Evolutionary conservation across 2,113 vertebrate genomes (phyloP).

Genomic region (Peromyscus maniculatus): DNA sequence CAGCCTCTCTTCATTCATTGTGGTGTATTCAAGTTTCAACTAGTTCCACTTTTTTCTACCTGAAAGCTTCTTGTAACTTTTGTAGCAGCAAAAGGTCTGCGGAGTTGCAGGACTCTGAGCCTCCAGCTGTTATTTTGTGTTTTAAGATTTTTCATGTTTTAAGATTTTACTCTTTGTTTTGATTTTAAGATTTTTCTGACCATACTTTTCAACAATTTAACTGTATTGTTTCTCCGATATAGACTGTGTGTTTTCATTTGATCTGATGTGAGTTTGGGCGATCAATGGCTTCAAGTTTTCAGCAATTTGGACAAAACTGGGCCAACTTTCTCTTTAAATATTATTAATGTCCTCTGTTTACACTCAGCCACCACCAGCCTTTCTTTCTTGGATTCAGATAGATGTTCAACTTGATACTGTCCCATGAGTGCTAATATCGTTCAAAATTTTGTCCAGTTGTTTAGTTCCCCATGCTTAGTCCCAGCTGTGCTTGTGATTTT

Average conservation of each 20-base stretch:
- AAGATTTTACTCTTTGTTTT: neutral
- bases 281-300: neutral
- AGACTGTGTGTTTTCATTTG: neutral
- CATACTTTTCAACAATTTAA: neutral
- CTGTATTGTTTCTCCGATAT: neutral
- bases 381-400: neutral
- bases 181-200: conserved; percentile 29
- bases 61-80: neutral
- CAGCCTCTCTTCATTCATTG: neutral
- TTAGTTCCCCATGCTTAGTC: neutral
- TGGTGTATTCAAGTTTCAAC: neutral
- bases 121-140: neutral
- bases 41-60: neutral
- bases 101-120: neutral
- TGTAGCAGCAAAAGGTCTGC: neutral
- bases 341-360: neutral
- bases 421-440: neutral
- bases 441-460: neutral
- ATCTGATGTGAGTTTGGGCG: neutral
- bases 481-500: neutral
- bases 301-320: neutral
- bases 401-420: neutral
- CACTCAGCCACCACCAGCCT: neutral
- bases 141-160: neutral
- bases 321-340: neutral